These are phyloP conservation scores for Umimayanthus kanabou DNA, from an alignment of 92 coral and sea anemone genomes.

Conservation along the genomic window DNA sequence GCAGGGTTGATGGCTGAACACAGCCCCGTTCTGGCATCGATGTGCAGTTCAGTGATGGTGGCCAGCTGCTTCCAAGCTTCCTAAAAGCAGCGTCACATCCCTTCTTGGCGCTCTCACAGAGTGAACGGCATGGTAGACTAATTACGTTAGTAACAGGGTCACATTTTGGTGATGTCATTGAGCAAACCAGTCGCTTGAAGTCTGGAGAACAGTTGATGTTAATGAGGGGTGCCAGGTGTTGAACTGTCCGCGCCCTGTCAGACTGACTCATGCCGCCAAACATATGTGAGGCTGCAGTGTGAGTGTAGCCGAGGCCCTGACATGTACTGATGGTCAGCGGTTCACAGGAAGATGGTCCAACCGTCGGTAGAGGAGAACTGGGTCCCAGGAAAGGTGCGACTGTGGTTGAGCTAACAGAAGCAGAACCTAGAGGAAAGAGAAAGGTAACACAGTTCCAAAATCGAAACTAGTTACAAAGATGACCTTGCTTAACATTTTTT, in stretches of 20 bases:
- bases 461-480: not conserved
- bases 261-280: slow-evolving; percentile 4
- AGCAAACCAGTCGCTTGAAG: slow-evolving; percentile 22
- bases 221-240: not conserved
- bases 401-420: not conserved
- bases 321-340: not conserved
- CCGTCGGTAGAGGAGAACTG: not conserved
- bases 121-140: slow-evolving; percentile 22
- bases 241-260: not conserved
- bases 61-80: slow-evolving; percentile 14
- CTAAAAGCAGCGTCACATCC: slow-evolving; percentile 3
- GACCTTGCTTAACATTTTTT: too few species aligned
- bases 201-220: slow-evolving; percentile 19
- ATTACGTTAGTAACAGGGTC: slow-evolving; percentile 28
- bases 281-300: not conserved
- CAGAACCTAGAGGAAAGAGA: not conserved
- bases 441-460: not conserved
- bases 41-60: slow-evolving; percentile 1
- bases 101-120: slow-evolving; percentile 18
- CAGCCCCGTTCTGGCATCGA: slow-evolving; percentile 22
- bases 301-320: not conserved
- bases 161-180: slow-evolving; percentile 29
- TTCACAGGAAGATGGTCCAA: not conserved
- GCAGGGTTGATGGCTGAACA: not conserved
- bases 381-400: not conserved